Evolutionary conservation across 2,113 vertebrate species (phyloP).

Genomic region (Seriola dumerili): DNA sequence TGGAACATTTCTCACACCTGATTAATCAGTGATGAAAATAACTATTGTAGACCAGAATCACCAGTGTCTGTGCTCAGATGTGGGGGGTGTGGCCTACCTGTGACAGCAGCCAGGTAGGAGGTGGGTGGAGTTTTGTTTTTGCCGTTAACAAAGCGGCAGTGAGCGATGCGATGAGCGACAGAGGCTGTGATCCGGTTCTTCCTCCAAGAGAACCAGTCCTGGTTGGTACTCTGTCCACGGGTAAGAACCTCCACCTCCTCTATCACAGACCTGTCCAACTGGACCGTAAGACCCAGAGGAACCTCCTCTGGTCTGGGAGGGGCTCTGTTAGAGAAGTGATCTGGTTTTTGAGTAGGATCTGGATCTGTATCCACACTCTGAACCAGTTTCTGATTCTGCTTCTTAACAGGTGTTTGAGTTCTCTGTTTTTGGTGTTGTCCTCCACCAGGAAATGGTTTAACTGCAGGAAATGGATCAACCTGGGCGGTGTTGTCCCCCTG

Average conservation of each 20-base stretch:
- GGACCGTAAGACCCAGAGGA: slow-evolving; percentile 7
- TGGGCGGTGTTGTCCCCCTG: not conserved
- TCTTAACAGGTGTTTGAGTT: not conserved
- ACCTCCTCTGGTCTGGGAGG: slow-evolving; percentile 31
- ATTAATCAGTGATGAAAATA: no score
- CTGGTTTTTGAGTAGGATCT: not conserved
- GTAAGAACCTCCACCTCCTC: slow-evolving; percentile 84
- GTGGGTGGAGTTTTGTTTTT: slow-evolving; percentile 77
- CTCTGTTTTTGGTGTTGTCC: not conserved
- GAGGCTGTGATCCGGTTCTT: slow-evolving; percentile 89
- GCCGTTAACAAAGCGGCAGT: slow-evolving; percentile 80
- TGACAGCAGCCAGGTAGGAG: slow-evolving; percentile 82
- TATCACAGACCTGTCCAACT: slow-evolving; percentile 55
- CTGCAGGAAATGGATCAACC: not conserved
- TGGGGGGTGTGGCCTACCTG: slow-evolving; percentile 50
- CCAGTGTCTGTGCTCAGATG: no score
- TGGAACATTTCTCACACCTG: no score
- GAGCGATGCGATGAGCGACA: slow-evolving; percentile 80
- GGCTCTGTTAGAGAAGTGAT: not conserved
- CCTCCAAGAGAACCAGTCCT: slow-evolving; percentile 84
- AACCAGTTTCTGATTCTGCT: not conserved
- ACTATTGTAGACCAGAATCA: no score
- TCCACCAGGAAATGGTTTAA: not conserved
- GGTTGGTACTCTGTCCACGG: slow-evolving; percentile 85
- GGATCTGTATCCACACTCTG: not conserved